phyloP scores from a whole-genome alignment of 2,888 invertebrate species.

The Xestia ashworthii region DNA sequence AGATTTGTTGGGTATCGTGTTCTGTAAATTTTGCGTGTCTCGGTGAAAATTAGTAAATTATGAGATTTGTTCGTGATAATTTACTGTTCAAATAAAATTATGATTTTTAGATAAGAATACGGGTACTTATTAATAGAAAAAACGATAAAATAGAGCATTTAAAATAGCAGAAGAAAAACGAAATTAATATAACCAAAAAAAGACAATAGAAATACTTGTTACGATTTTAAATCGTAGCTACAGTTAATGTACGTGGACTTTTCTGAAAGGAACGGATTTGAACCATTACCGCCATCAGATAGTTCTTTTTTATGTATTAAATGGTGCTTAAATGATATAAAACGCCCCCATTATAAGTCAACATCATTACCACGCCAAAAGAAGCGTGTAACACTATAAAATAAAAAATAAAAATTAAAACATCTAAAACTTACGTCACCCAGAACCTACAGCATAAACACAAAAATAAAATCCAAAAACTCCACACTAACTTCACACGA shows the following conservation, averaged over 20 bases:
- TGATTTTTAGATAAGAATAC: neutral
- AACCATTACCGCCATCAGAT: neutral
- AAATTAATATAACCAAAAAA: neutral
- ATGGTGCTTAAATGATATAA: neutral
- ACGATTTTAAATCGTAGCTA: neutral
- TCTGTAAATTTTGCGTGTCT: slow-evolving; percentile 28
- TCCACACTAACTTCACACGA: slow-evolving; percentile 24
- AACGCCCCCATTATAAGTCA: too few species aligned
- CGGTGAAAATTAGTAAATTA: slow-evolving; percentile 17
- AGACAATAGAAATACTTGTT: neutral
- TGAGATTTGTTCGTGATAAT: slow-evolving; percentile 20
- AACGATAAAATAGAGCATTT: too few species aligned
- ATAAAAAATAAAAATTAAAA: too few species aligned
- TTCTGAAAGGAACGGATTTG: neutral
- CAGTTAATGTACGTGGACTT: neutral
- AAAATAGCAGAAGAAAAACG: neutral
- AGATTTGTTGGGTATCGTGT: slow-evolving; percentile 43
- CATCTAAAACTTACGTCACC: neutral
- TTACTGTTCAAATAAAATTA: slow-evolving; percentile 27
- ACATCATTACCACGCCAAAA: neutral
- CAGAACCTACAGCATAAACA: neutral
- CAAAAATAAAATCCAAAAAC: slow-evolving; percentile 27
- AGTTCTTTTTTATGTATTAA: rapidly evolving
- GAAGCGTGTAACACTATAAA: neutral
- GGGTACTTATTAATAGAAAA: neutral